Evolutionary conservation across 2,888 invertebrate species (phyloP).

Genomic region (Synergus japonicus): DNA sequence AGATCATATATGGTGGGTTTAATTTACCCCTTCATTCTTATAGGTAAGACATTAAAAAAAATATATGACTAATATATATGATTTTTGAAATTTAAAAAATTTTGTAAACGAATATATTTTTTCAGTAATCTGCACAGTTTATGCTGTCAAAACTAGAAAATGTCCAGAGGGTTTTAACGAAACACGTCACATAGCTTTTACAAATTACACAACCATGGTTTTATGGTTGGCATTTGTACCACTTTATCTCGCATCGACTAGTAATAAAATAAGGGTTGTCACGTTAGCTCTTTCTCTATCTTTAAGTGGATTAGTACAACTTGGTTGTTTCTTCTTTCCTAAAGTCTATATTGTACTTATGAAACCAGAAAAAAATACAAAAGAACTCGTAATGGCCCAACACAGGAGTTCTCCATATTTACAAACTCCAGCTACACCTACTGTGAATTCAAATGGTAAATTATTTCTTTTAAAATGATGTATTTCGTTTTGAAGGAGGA

Average conservation of each 20-base stretch:
- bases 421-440: conserved; percentile 64
- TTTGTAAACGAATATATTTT: conserved; percentile 25
- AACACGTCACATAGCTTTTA: conserved; percentile 80
- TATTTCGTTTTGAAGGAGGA: no score
- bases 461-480: neutral
- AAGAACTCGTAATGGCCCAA: conserved; percentile 79
- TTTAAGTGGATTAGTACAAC: conserved; percentile 79
- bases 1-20: conserved; percentile 78
- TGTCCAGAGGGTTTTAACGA: conserved; percentile 82
- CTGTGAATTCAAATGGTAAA: conserved; percentile 67
- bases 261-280: conserved; percentile 78
- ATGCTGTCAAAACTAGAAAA: conserved; percentile 80
- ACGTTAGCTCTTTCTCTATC: conserved; percentile 79
- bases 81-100: neutral
- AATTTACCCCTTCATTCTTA: conserved; percentile 79
- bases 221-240: conserved; percentile 81
- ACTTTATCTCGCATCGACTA: conserved; percentile 78
- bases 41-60: conserved; percentile 67
- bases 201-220: conserved; percentile 80
- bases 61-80: neutral
- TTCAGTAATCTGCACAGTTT: conserved; percentile 78
- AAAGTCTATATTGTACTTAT: conserved; percentile 80
- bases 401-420: conserved; percentile 70
- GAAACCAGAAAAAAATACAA: conserved; percentile 81
- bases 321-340: conserved; percentile 79